Evolutionary conservation across 2,113 vertebrate species (phyloP).

Genomic region (Laterallus jamaicensis): DNA sequence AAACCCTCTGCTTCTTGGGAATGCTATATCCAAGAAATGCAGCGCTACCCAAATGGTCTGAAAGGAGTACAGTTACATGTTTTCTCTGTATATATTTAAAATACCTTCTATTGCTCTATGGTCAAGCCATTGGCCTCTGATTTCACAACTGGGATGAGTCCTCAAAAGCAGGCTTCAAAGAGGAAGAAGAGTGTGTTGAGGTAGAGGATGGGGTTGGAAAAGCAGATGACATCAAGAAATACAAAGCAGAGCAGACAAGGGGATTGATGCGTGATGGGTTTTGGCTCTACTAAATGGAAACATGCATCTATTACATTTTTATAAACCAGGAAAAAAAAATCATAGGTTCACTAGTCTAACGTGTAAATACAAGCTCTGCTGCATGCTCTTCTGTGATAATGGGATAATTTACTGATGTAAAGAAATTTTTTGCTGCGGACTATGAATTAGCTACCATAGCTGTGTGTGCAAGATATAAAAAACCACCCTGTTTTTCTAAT

Average conservation of each 20-base stretch:
- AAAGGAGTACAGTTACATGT: background rate
- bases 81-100: background rate
- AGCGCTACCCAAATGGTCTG: background rate
- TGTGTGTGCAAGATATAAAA: background rate
- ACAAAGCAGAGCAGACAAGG: background rate
- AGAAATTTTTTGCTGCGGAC: background rate
- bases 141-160: background rate
- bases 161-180: background rate
- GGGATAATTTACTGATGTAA: background rate
- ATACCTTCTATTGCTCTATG: background rate
- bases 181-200: background rate
- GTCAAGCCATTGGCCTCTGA: background rate
- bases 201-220: background rate
- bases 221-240: background rate
- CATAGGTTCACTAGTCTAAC: background rate
- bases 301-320: background rate
- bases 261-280: background rate
- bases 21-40: background rate
- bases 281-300: background rate
- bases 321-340: background rate
- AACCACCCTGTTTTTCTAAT: background rate
- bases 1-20: background rate
- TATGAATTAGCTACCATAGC: background rate
- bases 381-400: background rate
- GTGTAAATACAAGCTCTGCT: background rate